Conservation (phyloP, 2,113 vertebrate genomes). For the Pseudorasbora parva region DNA sequence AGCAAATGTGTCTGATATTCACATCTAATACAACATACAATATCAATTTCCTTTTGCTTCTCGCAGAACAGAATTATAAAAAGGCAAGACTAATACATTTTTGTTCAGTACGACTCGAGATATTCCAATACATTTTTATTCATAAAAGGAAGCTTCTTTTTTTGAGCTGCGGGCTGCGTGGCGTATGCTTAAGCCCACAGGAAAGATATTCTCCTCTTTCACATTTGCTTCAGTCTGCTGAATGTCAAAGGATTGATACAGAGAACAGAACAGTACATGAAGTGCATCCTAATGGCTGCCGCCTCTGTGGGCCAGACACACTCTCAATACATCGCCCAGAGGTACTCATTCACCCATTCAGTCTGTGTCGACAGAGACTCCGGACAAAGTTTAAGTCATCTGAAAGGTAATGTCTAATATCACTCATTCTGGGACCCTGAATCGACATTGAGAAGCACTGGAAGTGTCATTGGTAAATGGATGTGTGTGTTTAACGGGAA, state of each 20-base stretch:
- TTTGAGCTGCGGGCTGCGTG: slow-evolving; percentile 41
- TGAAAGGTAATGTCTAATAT: slow-evolving; percentile 51
- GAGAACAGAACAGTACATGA: slow-evolving; percentile 51
- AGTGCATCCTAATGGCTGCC: slow-evolving; percentile 62
- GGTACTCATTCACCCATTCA: slow-evolving; percentile 12
- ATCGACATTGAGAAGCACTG: slow-evolving; percentile 33
- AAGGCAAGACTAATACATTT: neutral
- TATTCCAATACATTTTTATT: slow-evolving; percentile 43
- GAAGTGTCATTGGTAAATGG: slow-evolving; percentile 11
- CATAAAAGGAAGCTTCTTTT: slow-evolving; percentile 27
- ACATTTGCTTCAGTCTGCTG: slow-evolving; percentile 63
- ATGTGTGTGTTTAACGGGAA: slow-evolving; percentile 43
- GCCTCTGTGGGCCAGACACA: slow-evolving; percentile 39
- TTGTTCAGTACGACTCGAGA: slow-evolving; percentile 1
- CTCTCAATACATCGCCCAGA: slow-evolving; percentile 47
- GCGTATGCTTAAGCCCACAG: slow-evolving; percentile 20
- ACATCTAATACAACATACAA: neutral
- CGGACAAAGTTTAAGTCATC: slow-evolving; percentile 31
- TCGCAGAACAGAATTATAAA: neutral
- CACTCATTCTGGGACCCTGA: slow-evolving; percentile 42
- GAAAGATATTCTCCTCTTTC: slow-evolving; percentile 63
- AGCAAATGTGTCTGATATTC: neutral
- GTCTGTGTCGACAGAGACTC: slow-evolving; percentile 11
- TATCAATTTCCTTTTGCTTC: neutral
- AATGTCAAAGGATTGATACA: slow-evolving; percentile 70